Conservation (phyloP, 1,140 invertebrate genomes). For the Drosophila watanabei region DNA sequence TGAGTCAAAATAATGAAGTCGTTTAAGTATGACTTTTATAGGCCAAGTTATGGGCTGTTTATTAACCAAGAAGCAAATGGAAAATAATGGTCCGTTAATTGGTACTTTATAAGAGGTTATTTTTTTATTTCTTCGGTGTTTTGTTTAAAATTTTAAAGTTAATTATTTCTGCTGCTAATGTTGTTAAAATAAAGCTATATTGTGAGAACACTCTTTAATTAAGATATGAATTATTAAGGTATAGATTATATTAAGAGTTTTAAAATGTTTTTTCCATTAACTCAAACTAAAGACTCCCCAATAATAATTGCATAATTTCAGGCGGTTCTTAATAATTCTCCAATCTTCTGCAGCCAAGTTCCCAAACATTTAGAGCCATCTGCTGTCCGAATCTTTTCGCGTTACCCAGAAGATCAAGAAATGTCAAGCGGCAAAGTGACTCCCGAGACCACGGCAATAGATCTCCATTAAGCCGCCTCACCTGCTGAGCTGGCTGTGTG, state of each 20-base stretch:
- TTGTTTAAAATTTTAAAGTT: not conserved
- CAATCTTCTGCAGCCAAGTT: not conserved
- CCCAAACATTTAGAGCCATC: not conserved
- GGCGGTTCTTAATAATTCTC: conserved; percentile 11
- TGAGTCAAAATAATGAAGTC: not conserved
- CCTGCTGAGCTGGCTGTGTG: conserved; percentile 24
- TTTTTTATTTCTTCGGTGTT: not conserved
- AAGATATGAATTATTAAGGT: not conserved
- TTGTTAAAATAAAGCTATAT: not conserved
- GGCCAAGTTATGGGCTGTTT: not conserved
- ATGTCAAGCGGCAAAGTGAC: conserved; percentile 20
- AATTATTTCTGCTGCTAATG: not conserved
- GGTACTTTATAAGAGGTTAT: not conserved
- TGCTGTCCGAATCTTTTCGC: conserved; percentile 20
- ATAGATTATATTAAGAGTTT: no score
- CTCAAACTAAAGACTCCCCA: no score
- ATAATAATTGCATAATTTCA: conserved; percentile 54
- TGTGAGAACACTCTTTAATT: not conserved
- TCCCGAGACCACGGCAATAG: conserved; percentile 41
- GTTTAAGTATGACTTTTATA: conserved; percentile 2
- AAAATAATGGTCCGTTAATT: not conserved
- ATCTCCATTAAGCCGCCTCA: conserved; percentile 41
- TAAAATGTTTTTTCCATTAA: accelerated
- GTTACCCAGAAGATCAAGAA: conserved; percentile 22
- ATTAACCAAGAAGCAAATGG: not conserved